Evolutionary conservation across 2,888 invertebrate genomes (phyloP).

Genomic region (Hoplodrina ambigua): DNA sequence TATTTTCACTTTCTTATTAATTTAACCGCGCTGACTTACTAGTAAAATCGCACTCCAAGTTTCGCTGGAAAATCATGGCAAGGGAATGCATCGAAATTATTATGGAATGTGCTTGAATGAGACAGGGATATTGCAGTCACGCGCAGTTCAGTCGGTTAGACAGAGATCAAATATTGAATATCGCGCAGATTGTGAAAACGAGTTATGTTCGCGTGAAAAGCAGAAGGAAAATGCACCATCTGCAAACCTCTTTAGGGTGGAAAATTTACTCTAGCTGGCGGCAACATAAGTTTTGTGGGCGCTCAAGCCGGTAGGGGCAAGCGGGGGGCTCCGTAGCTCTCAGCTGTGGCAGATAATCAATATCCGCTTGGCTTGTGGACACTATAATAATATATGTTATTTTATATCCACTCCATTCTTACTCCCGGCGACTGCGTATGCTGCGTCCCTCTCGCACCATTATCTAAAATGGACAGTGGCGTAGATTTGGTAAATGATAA

Average conservation of each 20-base stretch:
- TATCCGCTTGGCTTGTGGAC: conserved; percentile 91
- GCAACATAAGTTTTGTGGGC: conserved; percentile 76
- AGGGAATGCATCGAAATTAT: conserved; percentile 90
- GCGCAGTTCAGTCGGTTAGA: conserved; percentile 87
- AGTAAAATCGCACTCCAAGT: conserved; percentile 79
- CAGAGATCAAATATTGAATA: conserved; percentile 91
- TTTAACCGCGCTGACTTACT: conserved; percentile 28
- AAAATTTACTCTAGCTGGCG: conserved; percentile 66
- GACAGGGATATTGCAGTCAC: conserved; percentile 87
- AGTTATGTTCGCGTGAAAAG: conserved; percentile 67
- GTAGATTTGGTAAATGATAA: conserved; percentile 91
- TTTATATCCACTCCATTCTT: conserved; percentile 82
- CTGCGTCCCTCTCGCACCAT: conserved; percentile 83
- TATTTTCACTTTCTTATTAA: conserved; percentile 15
- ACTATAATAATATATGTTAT: conserved; percentile 90
- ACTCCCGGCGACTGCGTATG: conserved; percentile 63
- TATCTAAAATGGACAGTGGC: conserved; percentile 90
- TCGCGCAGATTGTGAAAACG: conserved; percentile 75
- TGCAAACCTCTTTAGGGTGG: conserved; percentile 71
- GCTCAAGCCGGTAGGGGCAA: conserved; percentile 67
- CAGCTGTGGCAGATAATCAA: conserved; percentile 91
- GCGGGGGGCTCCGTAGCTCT: conserved; percentile 87
- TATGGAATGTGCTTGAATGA: conserved; percentile 87
- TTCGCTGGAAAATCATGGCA: conserved; percentile 88
- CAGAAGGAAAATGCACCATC: conserved; percentile 77